Conservation (phyloP, 2,113 vertebrate species). For the Leptobrachium leishanense region DNA sequence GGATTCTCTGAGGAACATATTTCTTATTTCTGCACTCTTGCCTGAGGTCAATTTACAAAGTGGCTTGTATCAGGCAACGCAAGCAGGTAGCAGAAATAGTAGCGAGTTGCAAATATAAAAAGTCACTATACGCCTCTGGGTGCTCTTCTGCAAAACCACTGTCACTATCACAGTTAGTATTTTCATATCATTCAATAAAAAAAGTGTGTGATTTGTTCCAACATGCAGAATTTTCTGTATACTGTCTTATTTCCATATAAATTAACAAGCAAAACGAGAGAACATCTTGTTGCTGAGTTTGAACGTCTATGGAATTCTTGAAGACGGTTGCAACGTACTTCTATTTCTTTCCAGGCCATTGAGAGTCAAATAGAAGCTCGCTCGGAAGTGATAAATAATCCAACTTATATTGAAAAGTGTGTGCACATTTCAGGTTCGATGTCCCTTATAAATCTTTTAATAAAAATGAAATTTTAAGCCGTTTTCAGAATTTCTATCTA, state of each 20-base stretch:
- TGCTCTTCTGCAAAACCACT: conserved; percentile 61
- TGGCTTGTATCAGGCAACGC: conserved; percentile 47
- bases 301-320: neutral
- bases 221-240: neutral
- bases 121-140: conserved; percentile 68
- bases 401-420: no score
- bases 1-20: conserved; percentile 65
- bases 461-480: no score
- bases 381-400: no score
- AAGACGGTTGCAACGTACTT: neutral
- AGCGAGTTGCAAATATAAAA: conserved; percentile 57
- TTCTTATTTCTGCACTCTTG: conserved; percentile 45
- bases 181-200: conserved; percentile 58
- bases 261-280: neutral
- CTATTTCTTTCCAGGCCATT: no score
- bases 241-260: neutral
- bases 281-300: neutral
- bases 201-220: conserved; percentile 51
- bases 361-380: no score
- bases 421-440: no score
- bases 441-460: no score
- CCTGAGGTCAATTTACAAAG: conserved; percentile 64
- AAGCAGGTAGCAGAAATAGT: conserved; percentile 61
- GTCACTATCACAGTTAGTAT: conserved; percentile 57
- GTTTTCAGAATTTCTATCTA: no score